Conservation (phyloP, 2,113 vertebrate genomes). For the Nothoprocta pentlandii region DNA sequence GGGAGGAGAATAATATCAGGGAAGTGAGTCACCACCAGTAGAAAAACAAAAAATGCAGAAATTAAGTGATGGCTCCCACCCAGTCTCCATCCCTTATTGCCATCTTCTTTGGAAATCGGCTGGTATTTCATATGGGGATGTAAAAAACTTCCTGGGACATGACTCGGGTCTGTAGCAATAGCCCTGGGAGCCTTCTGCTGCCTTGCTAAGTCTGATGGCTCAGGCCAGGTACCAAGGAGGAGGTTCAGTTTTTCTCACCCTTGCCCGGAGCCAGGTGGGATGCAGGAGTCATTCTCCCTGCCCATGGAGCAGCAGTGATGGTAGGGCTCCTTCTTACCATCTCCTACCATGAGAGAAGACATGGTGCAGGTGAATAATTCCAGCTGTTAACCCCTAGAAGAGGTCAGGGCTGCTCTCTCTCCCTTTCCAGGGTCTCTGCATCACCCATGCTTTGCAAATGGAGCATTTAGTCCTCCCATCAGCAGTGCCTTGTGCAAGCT, state of each 20-base stretch:
- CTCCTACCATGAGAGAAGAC: background rate
- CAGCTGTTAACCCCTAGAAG: no score
- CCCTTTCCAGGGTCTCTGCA: no score
- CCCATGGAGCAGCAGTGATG: background rate
- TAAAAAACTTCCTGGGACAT: background rate
- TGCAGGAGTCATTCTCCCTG: background rate
- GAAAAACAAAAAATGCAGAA: background rate
- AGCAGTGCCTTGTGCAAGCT: background rate
- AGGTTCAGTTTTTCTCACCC: background rate
- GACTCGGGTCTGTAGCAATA: background rate
- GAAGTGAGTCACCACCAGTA: slow-evolving; percentile 1
- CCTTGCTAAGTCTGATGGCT: background rate
- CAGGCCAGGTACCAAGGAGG: background rate
- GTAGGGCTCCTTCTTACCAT: background rate
- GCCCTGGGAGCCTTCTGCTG: background rate
- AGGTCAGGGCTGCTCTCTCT: no score
- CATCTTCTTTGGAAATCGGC: background rate
- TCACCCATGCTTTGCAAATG: no score
- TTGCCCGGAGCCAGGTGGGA: background rate
- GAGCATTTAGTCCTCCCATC: background rate
- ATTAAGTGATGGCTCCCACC: background rate
- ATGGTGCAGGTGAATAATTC: no score
- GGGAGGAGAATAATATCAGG: slow-evolving; percentile 8
- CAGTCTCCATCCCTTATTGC: background rate
- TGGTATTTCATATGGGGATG: background rate